Conservation (phyloP, 2,888 invertebrate genomes). For the Chymomyza fuscimana region DNA sequence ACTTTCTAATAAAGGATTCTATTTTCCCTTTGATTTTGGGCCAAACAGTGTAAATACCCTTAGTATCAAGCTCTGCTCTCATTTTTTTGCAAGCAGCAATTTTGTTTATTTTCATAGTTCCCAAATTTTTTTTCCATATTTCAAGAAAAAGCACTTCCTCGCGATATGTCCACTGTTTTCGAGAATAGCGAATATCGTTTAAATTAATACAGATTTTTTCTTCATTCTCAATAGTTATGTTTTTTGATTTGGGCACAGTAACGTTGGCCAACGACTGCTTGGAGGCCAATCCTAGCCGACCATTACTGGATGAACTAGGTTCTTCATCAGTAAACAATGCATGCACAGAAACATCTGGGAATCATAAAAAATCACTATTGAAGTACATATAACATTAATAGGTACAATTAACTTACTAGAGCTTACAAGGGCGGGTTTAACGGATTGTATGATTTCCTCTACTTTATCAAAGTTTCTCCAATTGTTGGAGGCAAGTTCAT, state of each 20-base stretch:
- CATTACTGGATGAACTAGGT: no score
- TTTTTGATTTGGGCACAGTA: no score
- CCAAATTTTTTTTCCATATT: background rate
- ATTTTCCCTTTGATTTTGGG: background rate
- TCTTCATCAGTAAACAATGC: no score
- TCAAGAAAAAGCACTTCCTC: background rate
- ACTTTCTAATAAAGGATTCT: background rate
- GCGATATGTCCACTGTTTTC: background rate
- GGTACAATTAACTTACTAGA: no score
- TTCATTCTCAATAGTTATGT: no score
- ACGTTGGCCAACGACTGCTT: no score
- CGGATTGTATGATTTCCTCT: constrained; percentile 14
- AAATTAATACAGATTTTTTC: no score
- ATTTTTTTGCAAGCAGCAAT: background rate
- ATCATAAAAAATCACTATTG: no score
- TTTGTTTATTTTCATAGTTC: background rate
- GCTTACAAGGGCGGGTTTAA: background rate
- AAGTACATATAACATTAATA: no score
- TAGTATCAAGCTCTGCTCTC: background rate
- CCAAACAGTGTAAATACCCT: background rate
- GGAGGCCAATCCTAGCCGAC: no score
- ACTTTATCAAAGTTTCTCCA: constrained; percentile 42
- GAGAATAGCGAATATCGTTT: no score
- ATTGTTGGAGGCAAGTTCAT: background rate
- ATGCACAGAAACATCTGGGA: no score